Conservation (phyloP, 1,140 invertebrate species). For the Drosophila serrata region DNA sequence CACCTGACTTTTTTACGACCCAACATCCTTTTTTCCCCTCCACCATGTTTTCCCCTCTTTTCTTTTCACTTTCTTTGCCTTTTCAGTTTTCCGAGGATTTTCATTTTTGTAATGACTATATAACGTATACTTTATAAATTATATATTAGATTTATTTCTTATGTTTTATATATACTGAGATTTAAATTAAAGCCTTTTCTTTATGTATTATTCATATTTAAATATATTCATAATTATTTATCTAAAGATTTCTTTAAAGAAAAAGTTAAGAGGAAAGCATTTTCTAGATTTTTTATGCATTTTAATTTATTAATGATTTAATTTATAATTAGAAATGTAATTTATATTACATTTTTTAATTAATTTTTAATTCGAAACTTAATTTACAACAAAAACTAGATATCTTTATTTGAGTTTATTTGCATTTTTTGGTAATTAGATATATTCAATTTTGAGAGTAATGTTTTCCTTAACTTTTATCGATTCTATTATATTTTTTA, state of each 20-base stretch:
- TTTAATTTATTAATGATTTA: no score
- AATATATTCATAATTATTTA: not conserved
- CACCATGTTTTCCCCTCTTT: not conserved
- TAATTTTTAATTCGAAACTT: no score
- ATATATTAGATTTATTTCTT: not conserved
- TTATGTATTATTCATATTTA: not conserved
- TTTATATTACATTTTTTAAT: no score
- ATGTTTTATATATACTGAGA: not conserved
- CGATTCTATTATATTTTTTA: no score
- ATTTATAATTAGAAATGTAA: no score
- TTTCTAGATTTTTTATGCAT: not conserved
- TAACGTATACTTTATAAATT: not conserved
- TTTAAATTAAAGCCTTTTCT: not conserved
- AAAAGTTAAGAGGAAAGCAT: not conserved
- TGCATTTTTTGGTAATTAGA: not conserved
- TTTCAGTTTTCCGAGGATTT: not conserved
- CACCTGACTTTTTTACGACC: conserved; percentile 42
- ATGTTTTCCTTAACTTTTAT: not conserved
- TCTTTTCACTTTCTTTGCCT: not conserved
- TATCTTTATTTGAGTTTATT: no score
- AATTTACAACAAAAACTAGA: no score
- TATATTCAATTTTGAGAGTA: not conserved
- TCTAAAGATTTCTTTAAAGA: not conserved
- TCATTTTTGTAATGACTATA: not conserved
- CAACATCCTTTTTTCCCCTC: conserved; percentile 1